Evolutionary conservation across 2,113 vertebrate genomes (phyloP), one percentile per base, ranked within the genome.

Genomic region (Pseudopodoces humilis): DNA sequence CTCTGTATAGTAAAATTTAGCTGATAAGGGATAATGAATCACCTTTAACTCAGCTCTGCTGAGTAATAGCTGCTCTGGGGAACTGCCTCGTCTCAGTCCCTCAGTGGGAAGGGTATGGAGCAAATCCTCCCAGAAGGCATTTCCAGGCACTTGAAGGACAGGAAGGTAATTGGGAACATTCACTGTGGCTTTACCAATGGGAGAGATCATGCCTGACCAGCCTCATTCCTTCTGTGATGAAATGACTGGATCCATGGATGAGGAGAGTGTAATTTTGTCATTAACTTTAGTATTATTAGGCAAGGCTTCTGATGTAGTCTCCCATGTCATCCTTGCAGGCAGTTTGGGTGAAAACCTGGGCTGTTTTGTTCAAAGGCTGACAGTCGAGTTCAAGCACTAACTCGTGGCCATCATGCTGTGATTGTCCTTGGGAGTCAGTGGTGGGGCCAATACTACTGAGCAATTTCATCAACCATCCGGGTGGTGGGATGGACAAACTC

Each of bases 1-100:
- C 67, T 96, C 89, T 94, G 74, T 56, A 83, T 90, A 82, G 92
- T 81, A 75, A 71, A 91, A 90, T 78, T 50, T 1, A 70, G 90
- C 94, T 96, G 95, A 96, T 95, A 95, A 95, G 93, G 83, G 90
- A 63, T 86, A 94, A 93, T 90, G 95, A 92, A 90, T 95, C 82
- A 86, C 92, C 76, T 92, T 63, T 81, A 83, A 55, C 93, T 94
- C 11, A 0, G 53, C 65, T 87, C 69, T 85, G 92, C 65, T 86
- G 56, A 55, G n/a, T 3, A 46, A 64, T 21, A 85, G 78, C 47
- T 46, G 71, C 37, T 83, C 70, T 65, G 82, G 55, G 77, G 63
- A 80, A 3, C 88, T 67, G 90, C 59, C 41, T 88, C 7, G 15
- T n/a, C 69, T 65, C 53, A 16, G 58, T 13, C 55, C 55, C 64